These are phyloP conservation scores for Drosophila ficusphila DNA, from an alignment of 1,140 invertebrate genomes.

Conservation along the genomic window DNA sequence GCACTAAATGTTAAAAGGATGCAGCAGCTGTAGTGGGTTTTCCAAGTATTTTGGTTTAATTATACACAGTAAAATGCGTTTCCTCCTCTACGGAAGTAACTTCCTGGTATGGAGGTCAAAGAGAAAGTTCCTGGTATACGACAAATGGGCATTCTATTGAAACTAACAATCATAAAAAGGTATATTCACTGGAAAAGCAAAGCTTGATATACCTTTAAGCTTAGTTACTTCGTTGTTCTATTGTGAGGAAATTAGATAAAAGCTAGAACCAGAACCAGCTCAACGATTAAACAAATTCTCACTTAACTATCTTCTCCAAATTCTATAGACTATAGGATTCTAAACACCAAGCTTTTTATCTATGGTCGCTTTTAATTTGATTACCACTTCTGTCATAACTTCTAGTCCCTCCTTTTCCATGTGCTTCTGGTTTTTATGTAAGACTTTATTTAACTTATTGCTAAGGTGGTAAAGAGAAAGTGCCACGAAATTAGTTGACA, in stretches of 20 bases:
- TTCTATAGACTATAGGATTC: neutral
- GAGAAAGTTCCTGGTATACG: neutral
- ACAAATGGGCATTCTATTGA: too few relatives aligned
- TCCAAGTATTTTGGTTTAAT: conserved; percentile 2
- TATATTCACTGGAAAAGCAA: too few relatives aligned
- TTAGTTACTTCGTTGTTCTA: too few relatives aligned
- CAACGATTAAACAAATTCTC: neutral
- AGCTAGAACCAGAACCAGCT: neutral
- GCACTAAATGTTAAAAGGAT: neutral
- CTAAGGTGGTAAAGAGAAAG: conserved; percentile 28
- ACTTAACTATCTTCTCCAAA: neutral
- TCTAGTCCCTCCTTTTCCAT: conserved; percentile 6
- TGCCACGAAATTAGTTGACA: conserved; percentile 44
- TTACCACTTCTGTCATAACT: conserved; percentile 37
- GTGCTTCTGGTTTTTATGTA: conserved; percentile 32
- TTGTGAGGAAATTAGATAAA: too few relatives aligned
- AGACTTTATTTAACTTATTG: conserved; percentile 19
- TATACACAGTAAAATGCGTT: neutral
- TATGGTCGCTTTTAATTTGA: conserved; percentile 18
- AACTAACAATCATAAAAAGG: too few relatives aligned
- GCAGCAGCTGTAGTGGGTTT: neutral
- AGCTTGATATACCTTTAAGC: too few relatives aligned
- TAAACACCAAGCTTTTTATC: neutral
- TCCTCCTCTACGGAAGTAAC: neutral
- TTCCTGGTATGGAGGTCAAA: neutral